These are phyloP conservation scores for Ornithoptera priamus DNA, from an alignment of 2,888 invertebrate species.

Conservation along the genomic window DNA sequence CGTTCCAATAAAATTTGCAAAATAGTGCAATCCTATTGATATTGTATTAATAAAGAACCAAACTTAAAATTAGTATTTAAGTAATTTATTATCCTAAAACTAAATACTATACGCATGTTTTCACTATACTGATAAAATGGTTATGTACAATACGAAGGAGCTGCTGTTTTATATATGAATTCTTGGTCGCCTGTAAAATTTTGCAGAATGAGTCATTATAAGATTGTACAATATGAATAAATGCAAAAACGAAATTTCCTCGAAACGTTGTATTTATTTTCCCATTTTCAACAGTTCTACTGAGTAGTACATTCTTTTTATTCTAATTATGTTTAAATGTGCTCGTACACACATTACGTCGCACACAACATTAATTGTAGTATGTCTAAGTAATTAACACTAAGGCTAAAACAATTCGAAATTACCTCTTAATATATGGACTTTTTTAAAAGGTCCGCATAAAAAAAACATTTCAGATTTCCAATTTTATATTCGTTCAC, in stretches of 20 bases:
- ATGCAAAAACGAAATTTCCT: slow-evolving; percentile 81
- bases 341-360: no score
- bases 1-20: slow-evolving; percentile 73
- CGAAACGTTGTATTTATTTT: slow-evolving; percentile 43
- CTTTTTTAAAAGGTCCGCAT: no score
- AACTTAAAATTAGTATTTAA: slow-evolving; percentile 79
- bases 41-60: slow-evolving; percentile 81
- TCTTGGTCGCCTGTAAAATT: slow-evolving; percentile 81
- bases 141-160: slow-evolving; percentile 80
- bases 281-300: no score
- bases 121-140: slow-evolving; percentile 81
- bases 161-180: slow-evolving; percentile 81
- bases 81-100: slow-evolving; percentile 81
- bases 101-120: slow-evolving; percentile 80
- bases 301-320: no score
- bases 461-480: no score
- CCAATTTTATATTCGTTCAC: no score
- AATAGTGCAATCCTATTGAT: slow-evolving; percentile 79
- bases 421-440: no score
- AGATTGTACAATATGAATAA: slow-evolving; percentile 81
- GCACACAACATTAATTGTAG: no score
- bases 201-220: slow-evolving; percentile 81
- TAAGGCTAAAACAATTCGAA: no score
- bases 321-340: no score
- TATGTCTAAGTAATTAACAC: no score